These are phyloP conservation scores for Pollenia griseotomentosa DNA, from an alignment of 2,888 invertebrate species.

Conservation along the genomic window DNA sequence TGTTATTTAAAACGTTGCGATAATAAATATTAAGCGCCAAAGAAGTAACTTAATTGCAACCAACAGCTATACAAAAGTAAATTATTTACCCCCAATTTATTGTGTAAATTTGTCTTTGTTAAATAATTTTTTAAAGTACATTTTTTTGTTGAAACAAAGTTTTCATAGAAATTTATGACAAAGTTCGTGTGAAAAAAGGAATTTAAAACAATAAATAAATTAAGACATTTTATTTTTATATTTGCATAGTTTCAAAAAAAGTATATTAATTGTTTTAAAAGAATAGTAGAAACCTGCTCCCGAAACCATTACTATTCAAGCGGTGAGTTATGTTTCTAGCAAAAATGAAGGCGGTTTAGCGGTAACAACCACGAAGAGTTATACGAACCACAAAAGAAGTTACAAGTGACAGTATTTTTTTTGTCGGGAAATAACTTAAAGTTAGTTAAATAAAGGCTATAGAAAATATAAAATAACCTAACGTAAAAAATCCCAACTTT, in stretches of 20 bases:
- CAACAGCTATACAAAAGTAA: slow-evolving; percentile 44
- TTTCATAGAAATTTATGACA: slow-evolving; percentile 62
- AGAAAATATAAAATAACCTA: too few relatives aligned
- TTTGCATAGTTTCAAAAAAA: slow-evolving; percentile 6
- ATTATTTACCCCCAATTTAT: not conserved
- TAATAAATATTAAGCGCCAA: slow-evolving; percentile 72
- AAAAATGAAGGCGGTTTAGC: slow-evolving; percentile 51
- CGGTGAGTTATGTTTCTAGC: slow-evolving; percentile 58
- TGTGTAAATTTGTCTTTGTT: not conserved
- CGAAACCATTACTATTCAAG: slow-evolving; percentile 31
- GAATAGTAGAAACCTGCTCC: slow-evolving; percentile 9
- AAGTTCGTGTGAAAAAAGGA: slow-evolving; percentile 51
- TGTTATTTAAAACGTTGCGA: slow-evolving; percentile 54
- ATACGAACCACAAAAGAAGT: slow-evolving; percentile 1
- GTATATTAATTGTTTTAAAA: not conserved
- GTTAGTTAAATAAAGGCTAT: too few relatives aligned
- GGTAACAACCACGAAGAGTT: slow-evolving; percentile 29
- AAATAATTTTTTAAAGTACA: not conserved
- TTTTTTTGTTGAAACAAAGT: slow-evolving; percentile 36
- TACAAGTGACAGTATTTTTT: not conserved
- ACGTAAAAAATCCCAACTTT: too few relatives aligned
- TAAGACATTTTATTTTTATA: slow-evolving; percentile 23
- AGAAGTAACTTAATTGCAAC: slow-evolving; percentile 54
- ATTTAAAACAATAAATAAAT: slow-evolving; percentile 7
- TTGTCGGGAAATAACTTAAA: too few relatives aligned